A percentile compares a stretch with the other conserved stretches of the same genome.
phyloP scores from a whole-genome alignment of 2,797 vertebrate genomes.

The Acestrorhynchus altus region DNA sequence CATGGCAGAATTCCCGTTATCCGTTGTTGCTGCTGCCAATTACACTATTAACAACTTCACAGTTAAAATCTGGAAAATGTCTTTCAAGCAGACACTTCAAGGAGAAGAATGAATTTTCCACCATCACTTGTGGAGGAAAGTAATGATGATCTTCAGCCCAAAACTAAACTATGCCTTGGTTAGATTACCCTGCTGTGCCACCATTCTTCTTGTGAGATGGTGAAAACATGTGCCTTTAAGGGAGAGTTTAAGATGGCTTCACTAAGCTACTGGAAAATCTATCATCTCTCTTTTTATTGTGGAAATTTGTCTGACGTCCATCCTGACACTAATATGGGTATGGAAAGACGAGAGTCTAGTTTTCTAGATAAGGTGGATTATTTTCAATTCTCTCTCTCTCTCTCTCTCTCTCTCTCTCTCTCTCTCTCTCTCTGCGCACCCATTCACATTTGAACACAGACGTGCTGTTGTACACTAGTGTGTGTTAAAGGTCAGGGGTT shows the following conservation, averaged over 20 bases:
- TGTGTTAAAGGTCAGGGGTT: background rate
- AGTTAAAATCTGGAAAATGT: conserved; percentile 42
- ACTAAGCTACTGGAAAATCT: conserved; percentile 31
- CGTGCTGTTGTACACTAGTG: background rate
- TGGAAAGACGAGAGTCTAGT: conserved; percentile 7
- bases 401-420: background rate
- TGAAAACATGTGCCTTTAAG: conserved; percentile 27
- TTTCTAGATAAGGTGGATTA: conserved; percentile 6
- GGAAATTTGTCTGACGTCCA: conserved; percentile 51
- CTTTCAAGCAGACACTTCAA: conserved; percentile 23
- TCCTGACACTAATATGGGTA: conserved; percentile 35
- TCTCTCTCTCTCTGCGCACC: background rate
- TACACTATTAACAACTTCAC: conserved; percentile 41
- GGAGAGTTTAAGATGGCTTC: conserved; percentile 3
- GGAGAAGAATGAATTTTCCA: conserved; percentile 23
- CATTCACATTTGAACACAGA: background rate
- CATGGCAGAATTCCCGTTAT: conserved; percentile 35
- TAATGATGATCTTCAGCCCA: background rate
- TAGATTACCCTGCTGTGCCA: background rate
- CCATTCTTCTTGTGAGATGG: conserved; percentile 8
- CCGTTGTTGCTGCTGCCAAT: conserved; percentile 25
- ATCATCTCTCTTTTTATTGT: conserved; percentile 36
- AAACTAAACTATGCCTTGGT: background rate
- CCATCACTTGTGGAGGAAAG: conserved; percentile 12
- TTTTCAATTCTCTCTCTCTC: background rate